Conservation (phyloP, 2,888 invertebrate genomes). For the Colostygia pectinataria region DNA sequence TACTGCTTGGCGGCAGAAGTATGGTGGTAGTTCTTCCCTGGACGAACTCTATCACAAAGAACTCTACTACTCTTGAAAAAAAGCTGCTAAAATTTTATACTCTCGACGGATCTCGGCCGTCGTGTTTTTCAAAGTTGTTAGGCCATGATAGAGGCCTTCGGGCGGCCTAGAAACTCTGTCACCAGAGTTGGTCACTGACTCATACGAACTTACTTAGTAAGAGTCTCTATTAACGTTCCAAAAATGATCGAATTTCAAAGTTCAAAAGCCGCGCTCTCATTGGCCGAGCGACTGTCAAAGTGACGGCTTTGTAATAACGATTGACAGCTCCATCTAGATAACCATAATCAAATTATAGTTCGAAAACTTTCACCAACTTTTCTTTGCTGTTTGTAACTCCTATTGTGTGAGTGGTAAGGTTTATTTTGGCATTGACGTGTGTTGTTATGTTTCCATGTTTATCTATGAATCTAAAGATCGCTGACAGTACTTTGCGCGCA, state of each 20-base stretch:
- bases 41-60: no score
- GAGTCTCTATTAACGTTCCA: background rate
- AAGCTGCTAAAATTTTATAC: no score
- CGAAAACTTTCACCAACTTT: slow-evolving; percentile 29
- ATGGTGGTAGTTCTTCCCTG: no score
- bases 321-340: slow-evolving; percentile 78
- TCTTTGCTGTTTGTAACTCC: slow-evolving; percentile 7
- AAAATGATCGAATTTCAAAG: slow-evolving; percentile 28
- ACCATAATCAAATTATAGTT: slow-evolving; percentile 68
- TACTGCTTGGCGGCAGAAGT: no score
- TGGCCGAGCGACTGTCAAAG: slow-evolving; percentile 57
- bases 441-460: slow-evolving; percentile 34
- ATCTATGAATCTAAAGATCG: slow-evolving; percentile 47
- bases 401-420: background rate
- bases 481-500: slow-evolving; percentile 61
- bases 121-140: no score
- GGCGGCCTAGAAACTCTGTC: no score
- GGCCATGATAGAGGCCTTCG: no score
- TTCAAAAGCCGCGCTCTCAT: slow-evolving; percentile 39
- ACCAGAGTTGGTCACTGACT: no score
- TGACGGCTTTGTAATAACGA: slow-evolving; percentile 64
- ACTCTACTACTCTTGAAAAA: no score
- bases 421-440: slow-evolving; percentile 1
- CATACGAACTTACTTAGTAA: no score
- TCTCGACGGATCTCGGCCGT: no score